phyloP scores from a whole-genome alignment of 2,113 vertebrate species.

The Peromyscus leucopus region DNA sequence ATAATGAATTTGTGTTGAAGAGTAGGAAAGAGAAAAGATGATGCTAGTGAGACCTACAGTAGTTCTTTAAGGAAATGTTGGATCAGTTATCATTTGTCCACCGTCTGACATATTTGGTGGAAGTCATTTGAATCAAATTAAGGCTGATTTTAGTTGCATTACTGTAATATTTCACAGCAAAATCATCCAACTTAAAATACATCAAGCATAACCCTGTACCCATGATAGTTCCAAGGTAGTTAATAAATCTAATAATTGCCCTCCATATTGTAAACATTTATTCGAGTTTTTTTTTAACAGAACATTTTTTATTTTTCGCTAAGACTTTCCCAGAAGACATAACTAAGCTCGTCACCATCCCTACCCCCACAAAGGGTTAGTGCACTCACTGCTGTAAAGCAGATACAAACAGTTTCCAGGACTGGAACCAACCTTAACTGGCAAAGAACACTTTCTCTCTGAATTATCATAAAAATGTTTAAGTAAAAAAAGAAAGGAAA shows the following conservation, averaged over 20 bases:
- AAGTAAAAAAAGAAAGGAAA: too few relatives aligned
- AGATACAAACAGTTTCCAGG: too few relatives aligned
- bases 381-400: too few relatives aligned
- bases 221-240: slow-evolving; percentile 12
- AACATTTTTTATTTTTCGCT: too few relatives aligned
- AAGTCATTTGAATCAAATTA: slow-evolving; percentile 69
- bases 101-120: slow-evolving; percentile 45
- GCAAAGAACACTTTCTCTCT: too few relatives aligned
- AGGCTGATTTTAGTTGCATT: slow-evolving; percentile 60
- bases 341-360: too few relatives aligned
- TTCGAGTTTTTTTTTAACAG: slow-evolving; percentile 5
- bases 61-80: background rate
- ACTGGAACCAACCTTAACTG: too few relatives aligned
- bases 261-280: slow-evolving; percentile 35
- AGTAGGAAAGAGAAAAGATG: background rate
- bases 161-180: background rate
- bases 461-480: too few relatives aligned
- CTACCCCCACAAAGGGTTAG: too few relatives aligned
- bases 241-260: slow-evolving; percentile 10
- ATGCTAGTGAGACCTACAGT: slow-evolving; percentile 1
- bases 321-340: too few relatives aligned
- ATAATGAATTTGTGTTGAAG: background rate
- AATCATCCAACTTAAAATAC: slow-evolving; percentile 68
- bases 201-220: background rate
- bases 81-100: background rate